Base-by-base conservation (phyloP, 2,888 invertebrate genomes). In the Platycheirus albimanus region DNA sequence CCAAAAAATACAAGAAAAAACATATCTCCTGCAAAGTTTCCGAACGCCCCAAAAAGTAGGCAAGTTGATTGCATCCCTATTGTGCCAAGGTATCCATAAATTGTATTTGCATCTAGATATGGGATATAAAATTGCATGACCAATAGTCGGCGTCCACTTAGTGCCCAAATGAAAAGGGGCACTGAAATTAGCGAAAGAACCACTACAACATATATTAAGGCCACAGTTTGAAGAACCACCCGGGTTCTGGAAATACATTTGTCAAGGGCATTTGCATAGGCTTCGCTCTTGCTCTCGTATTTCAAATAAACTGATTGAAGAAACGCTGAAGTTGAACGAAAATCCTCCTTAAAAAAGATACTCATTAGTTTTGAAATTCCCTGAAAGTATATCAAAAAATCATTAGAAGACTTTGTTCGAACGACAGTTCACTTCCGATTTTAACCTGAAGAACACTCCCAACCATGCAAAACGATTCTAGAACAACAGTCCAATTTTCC, bases 41-140 rank as follows among this genome's bases (percentile, higher is more conserved):
- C 86, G 24, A 80, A 84, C 0, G 64, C 77, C 0, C 80, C 86
- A 1, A 86, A 74, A 3, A 85, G 1, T 0, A 85, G 8, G 5
- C 80, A 79, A 1, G 70, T n/a, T 0, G 49, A 13, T n/a, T 85
- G 86, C 28, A 84, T 41, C 11, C 33, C 71, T 15, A 84, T 70
- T 0, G 85, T 86, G 0, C 51, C 15, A 11, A 56, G 56, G 41
- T 84, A 87, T 0, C 86, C 86, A 13, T 43, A 17, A 2, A 17
- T 15, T 0, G 85, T 84, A 0, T 78, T 38, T 1, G 69, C 11
- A 67, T 85, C 84, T 1, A 86, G 4, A 4, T 71, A 54, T 0
- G 86, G 86, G 3, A 87, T 30, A n/a, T 67, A 45, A 20, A 76
- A 84, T 10, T 85, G 84, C 79, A 86, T 72, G 10, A 84, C 64